Evolutionary conservation across 1,140 invertebrate species (phyloP).

Genomic region (Leptopilina clavipes): DNA sequence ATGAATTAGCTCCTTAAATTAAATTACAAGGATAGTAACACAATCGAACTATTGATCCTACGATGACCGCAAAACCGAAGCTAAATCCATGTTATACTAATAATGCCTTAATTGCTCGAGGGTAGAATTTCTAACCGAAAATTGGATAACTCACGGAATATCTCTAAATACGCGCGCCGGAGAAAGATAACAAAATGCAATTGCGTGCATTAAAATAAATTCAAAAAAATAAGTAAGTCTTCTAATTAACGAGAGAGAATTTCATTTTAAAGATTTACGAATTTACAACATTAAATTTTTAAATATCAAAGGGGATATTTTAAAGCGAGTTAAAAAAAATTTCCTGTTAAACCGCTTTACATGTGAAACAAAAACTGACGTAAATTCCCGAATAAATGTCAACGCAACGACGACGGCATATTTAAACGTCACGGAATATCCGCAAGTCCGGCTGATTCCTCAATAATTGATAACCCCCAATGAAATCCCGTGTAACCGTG

Average conservation of each 20-base stretch:
- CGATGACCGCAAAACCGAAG: neutral
- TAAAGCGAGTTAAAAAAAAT: too few species aligned
- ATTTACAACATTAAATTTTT: too few species aligned
- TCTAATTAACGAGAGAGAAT: too few species aligned
- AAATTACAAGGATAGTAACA: neutral
- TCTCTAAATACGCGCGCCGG: neutral
- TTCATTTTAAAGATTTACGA: too few species aligned
- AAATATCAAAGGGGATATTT: too few species aligned
- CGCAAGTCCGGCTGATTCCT: neutral
- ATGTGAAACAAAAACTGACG: neutral
- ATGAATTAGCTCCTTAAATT: neutral
- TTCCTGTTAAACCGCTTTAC: neutral
- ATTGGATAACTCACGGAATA: slow-evolving; percentile 5
- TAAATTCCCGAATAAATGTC: neutral
- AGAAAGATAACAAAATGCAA: neutral
- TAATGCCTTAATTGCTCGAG: slow-evolving; percentile 26
- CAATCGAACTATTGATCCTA: slow-evolving; percentile 7
- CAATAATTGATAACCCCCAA: slow-evolving; percentile 23
- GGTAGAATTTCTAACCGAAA: neutral
- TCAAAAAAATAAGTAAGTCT: too few species aligned
- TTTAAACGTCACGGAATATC: slow-evolving; percentile 4
- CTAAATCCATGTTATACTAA: slow-evolving; percentile 21
- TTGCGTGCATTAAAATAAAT: too few species aligned
- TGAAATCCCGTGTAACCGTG: neutral
- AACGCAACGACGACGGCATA: neutral